Percentiles rank a stretch among this genome's conserved stretches.
Evolutionary conservation across 1,140 invertebrate species (phyloP).

Genomic region (Brachionus calyciflorus): DNA sequence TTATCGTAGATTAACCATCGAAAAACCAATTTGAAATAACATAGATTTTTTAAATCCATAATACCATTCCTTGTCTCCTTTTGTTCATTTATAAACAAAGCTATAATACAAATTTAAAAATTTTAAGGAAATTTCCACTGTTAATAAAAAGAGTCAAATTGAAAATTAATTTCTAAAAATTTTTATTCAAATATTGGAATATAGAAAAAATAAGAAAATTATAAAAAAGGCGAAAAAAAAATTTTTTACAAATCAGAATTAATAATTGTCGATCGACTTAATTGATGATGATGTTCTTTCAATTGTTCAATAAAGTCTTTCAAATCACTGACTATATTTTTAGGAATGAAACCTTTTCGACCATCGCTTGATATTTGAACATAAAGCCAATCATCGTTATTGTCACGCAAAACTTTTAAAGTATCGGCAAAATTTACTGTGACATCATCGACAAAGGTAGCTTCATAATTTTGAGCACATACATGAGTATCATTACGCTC

Average conservation of each 20-base stretch:
- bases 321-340: not conserved
- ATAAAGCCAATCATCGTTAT: constrained; percentile 36
- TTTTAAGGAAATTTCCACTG: no score
- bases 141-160: no score
- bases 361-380: constrained; percentile 14
- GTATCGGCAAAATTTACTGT: constrained; percentile 29
- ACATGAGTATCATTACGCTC: not conserved
- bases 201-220: not conserved
- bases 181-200: not conserved
- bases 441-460: constrained; percentile 30
- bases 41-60: no score
- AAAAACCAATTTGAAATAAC: no score
- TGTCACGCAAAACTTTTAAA: not conserved
- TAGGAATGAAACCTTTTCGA: not conserved
- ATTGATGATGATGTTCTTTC: not conserved
- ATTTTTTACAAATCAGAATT: not conserved
- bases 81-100: no score
- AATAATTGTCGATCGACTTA: not conserved
- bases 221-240: not conserved
- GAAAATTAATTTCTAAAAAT: not conserved
- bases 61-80: no score
- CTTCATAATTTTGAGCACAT: constrained; percentile 16
- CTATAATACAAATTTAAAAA: no score
- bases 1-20: no score
- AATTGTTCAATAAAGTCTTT: not conserved